Evolutionary conservation across 53 echinoderm and acorn worm species (phyloP), one percentile per base, ranked within the genome.

Genomic region (Temnopleurus reevesii): DNA sequence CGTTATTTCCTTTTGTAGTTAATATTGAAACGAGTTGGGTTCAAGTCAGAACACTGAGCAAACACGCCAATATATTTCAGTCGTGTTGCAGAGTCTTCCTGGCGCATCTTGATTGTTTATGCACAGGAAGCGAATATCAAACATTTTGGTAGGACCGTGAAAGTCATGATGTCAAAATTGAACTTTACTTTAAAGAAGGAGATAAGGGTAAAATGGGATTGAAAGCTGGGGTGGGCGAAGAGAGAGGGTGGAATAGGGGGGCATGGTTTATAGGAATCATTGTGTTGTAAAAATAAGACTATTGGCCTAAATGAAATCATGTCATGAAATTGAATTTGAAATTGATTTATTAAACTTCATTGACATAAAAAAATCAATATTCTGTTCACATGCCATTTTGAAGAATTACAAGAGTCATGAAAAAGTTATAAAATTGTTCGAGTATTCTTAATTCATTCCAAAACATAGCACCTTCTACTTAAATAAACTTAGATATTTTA

Each of bases 1-100:
- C 79, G 49, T 79, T 46, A 49, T 79, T 79, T 79, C 79, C 49
- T 79, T 79, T 79, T 41, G n/a, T n/a, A 36, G 79, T 79, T 77
- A 77, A 77, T 77, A 77, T 47, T 79, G 79, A 45, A 77, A 77
- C 46, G 49, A 79, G 49, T 46, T 47, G 79, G 79, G 79, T 79
- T 79, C 79, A 49, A 79, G 4, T 12, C 46, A 49, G 46, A 79
- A 29, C 26, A 27, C 46, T 49, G 29, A 12, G 49, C 79, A 79
- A 79, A 79, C 79, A 79, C 21, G 43, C n/a, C 71, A 41, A 71
- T n/a, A n/a, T n/a, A n/a, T n/a, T 43, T 19, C 38, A 25, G 21
- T 41, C 71, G 41, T 36, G 21, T 41, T 71, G 3, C n/a, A n/a
- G n/a, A n/a, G n/a, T 19, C 41, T 71, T 4, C 19, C 19, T 41